A percentile compares a stretch with the other conserved stretches of the same genome.
Evolutionary conservation across 2,888 invertebrate genomes (phyloP).

Genomic region (Pristionchus arcanus): DNA sequence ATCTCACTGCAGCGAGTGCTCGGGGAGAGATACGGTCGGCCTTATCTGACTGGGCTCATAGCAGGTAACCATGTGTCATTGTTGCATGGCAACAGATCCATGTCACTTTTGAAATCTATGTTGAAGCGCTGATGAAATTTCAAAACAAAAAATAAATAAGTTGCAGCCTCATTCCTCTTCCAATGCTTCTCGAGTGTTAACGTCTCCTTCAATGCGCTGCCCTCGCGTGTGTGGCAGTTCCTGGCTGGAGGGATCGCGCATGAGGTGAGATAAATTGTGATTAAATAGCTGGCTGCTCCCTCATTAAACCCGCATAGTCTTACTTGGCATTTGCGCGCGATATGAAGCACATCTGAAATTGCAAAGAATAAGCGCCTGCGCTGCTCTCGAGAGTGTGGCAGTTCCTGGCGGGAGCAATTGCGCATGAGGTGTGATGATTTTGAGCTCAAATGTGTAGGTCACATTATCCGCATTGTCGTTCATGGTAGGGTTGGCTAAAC

Average conservation of each 20-base stretch:
- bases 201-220: slow-evolving; percentile 31
- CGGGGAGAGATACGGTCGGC: not conserved
- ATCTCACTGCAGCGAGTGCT: not conserved
- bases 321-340: too few species aligned
- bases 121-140: too few species aligned
- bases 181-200: not conserved
- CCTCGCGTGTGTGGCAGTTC: too few species aligned
- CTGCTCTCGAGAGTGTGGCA: slow-evolving; percentile 32
- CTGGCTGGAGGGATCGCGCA: not conserved
- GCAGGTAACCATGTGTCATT: not conserved
- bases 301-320: too few species aligned
- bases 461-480: not conserved
- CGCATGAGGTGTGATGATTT: not conserved
- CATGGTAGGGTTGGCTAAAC: too few species aligned
- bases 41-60: not conserved
- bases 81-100: too few species aligned
- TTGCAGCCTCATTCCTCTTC: slow-evolving; percentile 26
- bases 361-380: too few species aligned
- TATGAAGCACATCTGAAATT: too few species aligned
- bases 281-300: too few species aligned
- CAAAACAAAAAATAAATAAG: too few species aligned
- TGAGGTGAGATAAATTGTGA: not conserved
- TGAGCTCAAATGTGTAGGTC: not conserved
- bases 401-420: slow-evolving; percentile 39
- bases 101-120: too few species aligned